Evolutionary conservation across 2,888 invertebrate species (phyloP), one percentile per base, ranked within the genome.

Genomic region (Monoplex corrugatus): DNA sequence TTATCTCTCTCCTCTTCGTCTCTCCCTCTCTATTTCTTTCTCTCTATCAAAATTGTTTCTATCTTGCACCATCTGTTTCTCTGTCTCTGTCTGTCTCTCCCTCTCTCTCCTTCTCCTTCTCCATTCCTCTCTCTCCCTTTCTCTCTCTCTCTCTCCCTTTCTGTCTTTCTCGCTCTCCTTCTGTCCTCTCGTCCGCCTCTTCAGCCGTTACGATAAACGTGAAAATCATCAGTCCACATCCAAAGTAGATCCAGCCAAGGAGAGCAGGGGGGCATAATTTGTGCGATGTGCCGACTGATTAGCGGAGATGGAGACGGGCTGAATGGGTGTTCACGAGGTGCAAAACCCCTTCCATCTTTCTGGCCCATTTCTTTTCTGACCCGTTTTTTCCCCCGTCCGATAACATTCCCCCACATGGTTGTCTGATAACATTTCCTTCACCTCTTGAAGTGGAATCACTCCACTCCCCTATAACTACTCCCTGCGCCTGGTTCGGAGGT

Each of bases 311-410:
- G 38, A 32, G 23, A 23, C 78, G 78, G 78, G 28, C 19, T 57
- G 45, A 84, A 32, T 28, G 19, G 32, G 57, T 85, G 78, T 87
- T 45, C 78, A 87, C 45, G 75, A 72, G 45, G 87, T 87, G 87
- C 80, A 50, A 87, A 57, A 35, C n/a, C 50, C 13, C n/a, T 32
- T 86, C 82, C 80, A 88, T 88, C 88, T 88, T 44, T 68, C 68
- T 40, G 83, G 83, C 40, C 83, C 83, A 88, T 88, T 88, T 88
- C 88, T 88, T 63, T 57, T 50, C 83, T 88, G 83, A 83, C 88
- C 83, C 16, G 35, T 35, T 35, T 63, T 32, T n/a, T n/a, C n/a
- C n/a, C n/a, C n/a, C n/a, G 32, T 50, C 63, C 44, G 88, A 88
- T 88, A 83, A 32, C 32, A n/a, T n/a, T 23, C 19, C 10, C 83